A percentile compares a stretch with the other conserved stretches of the same genome.
phyloP scores from a whole-genome alignment of 2,113 vertebrate species.

The Cyprinodon brontotheroides region DNA sequence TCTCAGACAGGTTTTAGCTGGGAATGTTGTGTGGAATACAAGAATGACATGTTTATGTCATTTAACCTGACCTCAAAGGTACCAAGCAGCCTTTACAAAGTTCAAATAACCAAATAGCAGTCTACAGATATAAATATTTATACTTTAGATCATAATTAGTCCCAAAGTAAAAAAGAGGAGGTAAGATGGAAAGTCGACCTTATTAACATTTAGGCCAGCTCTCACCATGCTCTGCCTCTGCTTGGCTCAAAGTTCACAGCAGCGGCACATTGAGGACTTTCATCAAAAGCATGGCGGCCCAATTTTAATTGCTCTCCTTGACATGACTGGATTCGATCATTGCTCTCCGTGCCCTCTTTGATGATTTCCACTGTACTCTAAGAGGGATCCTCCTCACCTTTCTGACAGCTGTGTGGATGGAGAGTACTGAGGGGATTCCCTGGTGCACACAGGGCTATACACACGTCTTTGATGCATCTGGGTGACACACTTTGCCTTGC shows the following conservation, averaged over 20 bases:
- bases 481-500: conserved; percentile 59
- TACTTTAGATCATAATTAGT: background rate
- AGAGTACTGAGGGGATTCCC: conserved; percentile 64
- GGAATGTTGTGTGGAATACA: conserved; percentile 39
- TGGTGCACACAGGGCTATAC: conserved; percentile 24
- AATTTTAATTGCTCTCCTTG: conserved; percentile 51
- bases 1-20: conserved; percentile 39
- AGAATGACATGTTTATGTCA: conserved; percentile 18
- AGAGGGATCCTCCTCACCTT: conserved; percentile 36
- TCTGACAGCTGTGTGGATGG: conserved; percentile 20
- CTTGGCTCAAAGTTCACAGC: conserved; percentile 52
- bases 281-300: conserved; percentile 56
- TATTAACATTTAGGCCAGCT: conserved; percentile 47
- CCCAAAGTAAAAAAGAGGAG: background rate
- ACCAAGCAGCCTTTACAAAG: conserved; percentile 31
- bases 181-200: conserved; percentile 14
- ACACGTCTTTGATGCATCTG: conserved; percentile 9
- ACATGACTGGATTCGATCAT: conserved; percentile 45
- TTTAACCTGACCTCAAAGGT: conserved; percentile 28
- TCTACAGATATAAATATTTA: background rate
- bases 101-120: background rate
- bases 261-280: conserved; percentile 41
- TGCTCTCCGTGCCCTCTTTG: conserved; percentile 27
- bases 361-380: conserved; percentile 30
- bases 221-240: conserved; percentile 34